Base-by-base conservation (phyloP, 2,888 invertebrate species). In the Cerceris ruficornis region DNA sequence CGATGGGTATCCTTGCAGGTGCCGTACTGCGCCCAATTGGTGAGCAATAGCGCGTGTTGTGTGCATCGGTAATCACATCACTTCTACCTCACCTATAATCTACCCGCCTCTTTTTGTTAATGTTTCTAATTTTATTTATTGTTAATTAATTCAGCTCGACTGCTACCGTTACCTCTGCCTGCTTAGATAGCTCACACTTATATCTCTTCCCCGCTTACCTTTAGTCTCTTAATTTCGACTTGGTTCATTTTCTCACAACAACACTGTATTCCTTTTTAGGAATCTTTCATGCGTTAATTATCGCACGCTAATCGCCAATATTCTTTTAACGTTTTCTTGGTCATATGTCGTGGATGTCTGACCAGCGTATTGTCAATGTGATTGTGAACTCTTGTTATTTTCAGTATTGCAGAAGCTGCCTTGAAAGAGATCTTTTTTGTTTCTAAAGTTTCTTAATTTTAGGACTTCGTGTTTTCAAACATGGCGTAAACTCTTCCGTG, bases 11-110 rank as follows among this genome's bases (percentile, higher is more conserved):
- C 91, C 91, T 91, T 93, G 94, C 96, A 97, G 97, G 96, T 96
- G 95, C 96, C 96, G 95, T 96, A 96, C 96, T 97, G 97, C 95
- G 96, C 96, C 95, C 96, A 96, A 95, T 95, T 96, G 96, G 96
- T 97, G 96, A 97, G 96, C 96, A 96, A 96, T 96, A 95, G 95
- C 96, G 96, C 96, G 96, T 96, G 96, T 96, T 96, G 96, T 96
- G 96, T 96, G 96, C 96, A 96, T 96, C 97, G 97, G 96, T 97
- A 97, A 94, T 96, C 96, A 96, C 95, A 94, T 95, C 95, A 96
- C 95, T 95, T 91, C 95, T 95, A 94, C 93, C 94, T 94, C 94
- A 91, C 91, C 91, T 91, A 91, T 91, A 91, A 85, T 88, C 88
- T 89, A 84, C 86, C 88, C 88, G 86, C 87, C 86, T 88, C 78